Conservation (phyloP, 2,888 invertebrate genomes). For the Caenorhabditis sp. region DNA sequence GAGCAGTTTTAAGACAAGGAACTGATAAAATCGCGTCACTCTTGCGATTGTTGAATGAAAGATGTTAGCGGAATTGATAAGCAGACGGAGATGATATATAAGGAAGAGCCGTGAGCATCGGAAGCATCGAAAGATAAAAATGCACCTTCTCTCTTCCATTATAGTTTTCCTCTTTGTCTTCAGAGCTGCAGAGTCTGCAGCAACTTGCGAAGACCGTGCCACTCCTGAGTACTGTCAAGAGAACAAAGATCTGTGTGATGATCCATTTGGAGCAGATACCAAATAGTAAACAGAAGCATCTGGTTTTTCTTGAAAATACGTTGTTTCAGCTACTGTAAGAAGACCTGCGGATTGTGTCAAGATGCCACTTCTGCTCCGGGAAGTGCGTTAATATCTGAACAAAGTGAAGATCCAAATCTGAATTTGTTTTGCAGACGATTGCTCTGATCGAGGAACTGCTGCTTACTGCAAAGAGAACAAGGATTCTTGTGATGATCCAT, state of each 20-base stretch:
- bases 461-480: constrained; percentile 19
- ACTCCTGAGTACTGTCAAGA: constrained; percentile 39
- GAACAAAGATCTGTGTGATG: constrained; percentile 21
- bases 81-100: constrained; percentile 4
- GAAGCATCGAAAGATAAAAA: background rate
- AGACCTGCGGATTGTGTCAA: constrained; percentile 28
- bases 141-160: constrained; percentile 4
- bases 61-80: constrained; percentile 26
- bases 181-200: background rate
- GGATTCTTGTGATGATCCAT: constrained; percentile 25
- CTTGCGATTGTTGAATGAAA: too few relatives aligned
- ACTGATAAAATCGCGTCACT: constrained; percentile 40
- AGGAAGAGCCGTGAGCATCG: constrained; percentile 11
- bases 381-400: background rate
- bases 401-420: too few relatives aligned
- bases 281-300: too few relatives aligned
- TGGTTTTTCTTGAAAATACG: too few relatives aligned
- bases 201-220: constrained; percentile 15
- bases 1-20: constrained; percentile 11
- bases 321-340: constrained; percentile 37
- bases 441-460: constrained; percentile 18
- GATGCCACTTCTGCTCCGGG: constrained; percentile 18
- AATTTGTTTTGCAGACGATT: constrained; percentile 16
- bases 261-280: constrained; percentile 11
- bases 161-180: constrained; percentile 4